Conservation (phyloP, 2,888 invertebrate species). For the Acholoe squamosa region DNA sequence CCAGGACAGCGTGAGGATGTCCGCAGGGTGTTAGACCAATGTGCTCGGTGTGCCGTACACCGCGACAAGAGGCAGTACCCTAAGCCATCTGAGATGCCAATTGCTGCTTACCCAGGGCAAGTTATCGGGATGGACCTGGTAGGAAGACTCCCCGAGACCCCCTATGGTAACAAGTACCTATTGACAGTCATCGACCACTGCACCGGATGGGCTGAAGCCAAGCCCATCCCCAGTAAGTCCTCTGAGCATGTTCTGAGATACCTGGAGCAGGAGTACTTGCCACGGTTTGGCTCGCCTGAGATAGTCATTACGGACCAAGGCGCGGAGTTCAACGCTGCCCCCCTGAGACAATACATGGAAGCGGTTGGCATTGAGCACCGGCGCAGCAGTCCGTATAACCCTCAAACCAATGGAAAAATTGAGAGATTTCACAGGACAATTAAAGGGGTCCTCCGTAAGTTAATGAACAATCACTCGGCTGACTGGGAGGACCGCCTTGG, state of each 20-base stretch:
- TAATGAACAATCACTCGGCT: not conserved
- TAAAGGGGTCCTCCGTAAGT: constrained; percentile 27
- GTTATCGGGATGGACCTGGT: constrained; percentile 57
- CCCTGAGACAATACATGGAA: too few species aligned
- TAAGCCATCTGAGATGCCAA: constrained; percentile 24
- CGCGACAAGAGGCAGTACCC: not conserved
- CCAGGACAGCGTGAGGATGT: constrained; percentile 37
- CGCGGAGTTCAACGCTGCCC: not conserved
- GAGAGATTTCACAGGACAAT: constrained; percentile 49
- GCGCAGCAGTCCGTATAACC: constrained; percentile 44
- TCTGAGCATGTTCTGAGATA: not conserved
- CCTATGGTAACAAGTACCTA: constrained; percentile 39
- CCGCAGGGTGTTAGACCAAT: not conserved
- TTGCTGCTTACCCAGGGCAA: constrained; percentile 47
- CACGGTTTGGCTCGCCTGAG: constrained; percentile 43
- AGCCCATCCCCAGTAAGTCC: not conserved
- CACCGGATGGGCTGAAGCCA: constrained; percentile 52
- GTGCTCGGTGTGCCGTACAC: constrained; percentile 48
- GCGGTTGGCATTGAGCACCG: too few species aligned
- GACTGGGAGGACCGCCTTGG: constrained; percentile 60
- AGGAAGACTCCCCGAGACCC: constrained; percentile 21
- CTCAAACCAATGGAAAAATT: constrained; percentile 41
- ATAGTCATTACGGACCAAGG: constrained; percentile 47
- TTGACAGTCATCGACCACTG: constrained; percentile 38
- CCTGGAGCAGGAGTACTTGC: constrained; percentile 39